Percentiles rank a stretch among this genome's conserved stretches.
Evolutionary conservation across 2,797 vertebrate species (phyloP).

Genomic region (Dendrocincla tyrannina): DNA sequence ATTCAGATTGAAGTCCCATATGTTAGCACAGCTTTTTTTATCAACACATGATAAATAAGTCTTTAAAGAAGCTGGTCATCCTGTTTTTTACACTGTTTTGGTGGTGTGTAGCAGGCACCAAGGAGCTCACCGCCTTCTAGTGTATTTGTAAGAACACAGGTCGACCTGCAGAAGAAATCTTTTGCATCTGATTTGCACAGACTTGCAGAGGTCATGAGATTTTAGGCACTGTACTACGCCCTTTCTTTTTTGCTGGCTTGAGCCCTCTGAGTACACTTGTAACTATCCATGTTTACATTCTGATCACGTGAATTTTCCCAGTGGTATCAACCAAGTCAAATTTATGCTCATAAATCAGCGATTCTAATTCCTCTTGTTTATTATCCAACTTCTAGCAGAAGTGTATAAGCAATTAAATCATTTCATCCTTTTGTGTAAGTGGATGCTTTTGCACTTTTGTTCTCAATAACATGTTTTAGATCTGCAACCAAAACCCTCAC

Average conservation of each 20-base stretch:
- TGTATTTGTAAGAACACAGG: not conserved
- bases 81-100: not conserved
- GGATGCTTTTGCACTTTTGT: conserved; percentile 21
- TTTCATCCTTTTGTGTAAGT: not conserved
- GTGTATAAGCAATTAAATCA: not conserved
- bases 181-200: not conserved
- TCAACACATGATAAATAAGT: conserved; percentile 61
- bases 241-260: not conserved
- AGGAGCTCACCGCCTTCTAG: not conserved
- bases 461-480: not conserved
- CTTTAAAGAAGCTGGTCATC: conserved; percentile 53
- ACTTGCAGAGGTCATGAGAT: not conserved
- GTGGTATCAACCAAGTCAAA: not conserved
- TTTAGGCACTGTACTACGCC: not conserved
- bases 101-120: not conserved
- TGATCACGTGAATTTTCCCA: not conserved
- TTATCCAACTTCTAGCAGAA: not conserved
- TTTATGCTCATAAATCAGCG: conserved; percentile 25
- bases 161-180: not conserved
- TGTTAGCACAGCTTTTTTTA: conserved; percentile 67
- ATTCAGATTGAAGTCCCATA: conserved; percentile 68
- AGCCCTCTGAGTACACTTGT: not conserved
- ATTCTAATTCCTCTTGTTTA: not conserved
- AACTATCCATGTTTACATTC: not conserved
- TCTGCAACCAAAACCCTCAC: not conserved